A percentile compares a stretch with the other conserved stretches of the same genome.
phyloP scores from a whole-genome alignment of 2,888 invertebrate species.

The Baronia brevicornis region DNA sequence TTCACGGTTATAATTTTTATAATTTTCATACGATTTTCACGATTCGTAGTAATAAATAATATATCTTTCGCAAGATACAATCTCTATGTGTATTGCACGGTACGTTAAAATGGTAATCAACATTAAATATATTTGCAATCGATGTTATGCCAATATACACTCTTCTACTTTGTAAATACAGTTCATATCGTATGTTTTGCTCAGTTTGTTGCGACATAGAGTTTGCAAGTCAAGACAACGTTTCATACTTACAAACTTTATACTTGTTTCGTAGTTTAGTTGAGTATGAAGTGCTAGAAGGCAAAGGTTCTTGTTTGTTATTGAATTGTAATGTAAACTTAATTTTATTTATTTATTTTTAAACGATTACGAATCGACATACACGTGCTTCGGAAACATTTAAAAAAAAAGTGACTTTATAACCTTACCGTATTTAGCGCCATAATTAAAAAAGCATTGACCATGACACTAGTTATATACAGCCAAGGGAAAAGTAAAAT shows the following conservation, averaged over 20 bases:
- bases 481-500: conserved; percentile 21
- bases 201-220: conserved; percentile 51
- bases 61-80: conserved; percentile 15
- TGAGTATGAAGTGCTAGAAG: conserved; percentile 56
- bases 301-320: conserved; percentile 48
- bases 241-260: conserved; percentile 68
- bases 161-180: conserved; percentile 24
- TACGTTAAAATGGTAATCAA: conserved; percentile 38
- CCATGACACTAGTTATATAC: conserved; percentile 23
- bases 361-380: neutral
- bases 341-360: conserved; percentile 13
- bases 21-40: conserved; percentile 1
- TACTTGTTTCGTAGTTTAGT: conserved; percentile 62
- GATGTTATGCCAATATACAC: conserved; percentile 26
- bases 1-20: too few relatives aligned
- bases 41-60: too few relatives aligned
- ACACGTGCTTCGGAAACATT: neutral
- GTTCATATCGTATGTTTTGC: conserved; percentile 13
- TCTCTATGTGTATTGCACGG: conserved; percentile 38
- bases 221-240: conserved; percentile 49
- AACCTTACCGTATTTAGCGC: conserved; percentile 14
- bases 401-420: conserved; percentile 1
- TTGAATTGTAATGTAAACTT: conserved; percentile 13
- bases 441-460: conserved; percentile 9
- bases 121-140: conserved; percentile 23